Conservation (phyloP, 2,797 vertebrate species). For the Hephaestus fuliginosus region DNA sequence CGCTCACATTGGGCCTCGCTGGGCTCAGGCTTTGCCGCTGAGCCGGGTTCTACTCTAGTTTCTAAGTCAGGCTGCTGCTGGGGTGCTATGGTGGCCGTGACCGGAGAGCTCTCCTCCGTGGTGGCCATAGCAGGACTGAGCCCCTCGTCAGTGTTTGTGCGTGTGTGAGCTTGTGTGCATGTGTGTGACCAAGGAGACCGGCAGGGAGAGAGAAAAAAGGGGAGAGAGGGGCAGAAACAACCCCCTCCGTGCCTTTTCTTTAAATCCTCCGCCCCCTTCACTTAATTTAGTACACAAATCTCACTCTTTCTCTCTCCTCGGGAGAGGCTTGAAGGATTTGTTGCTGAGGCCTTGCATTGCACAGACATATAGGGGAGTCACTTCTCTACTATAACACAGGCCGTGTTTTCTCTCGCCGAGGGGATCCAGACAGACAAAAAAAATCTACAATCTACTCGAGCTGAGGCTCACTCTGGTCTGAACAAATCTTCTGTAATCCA, state of each 20-base stretch:
- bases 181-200: conserved; percentile 86
- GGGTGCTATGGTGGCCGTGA: conserved; percentile 54
- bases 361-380: conserved; percentile 26
- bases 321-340: conserved; percentile 37
- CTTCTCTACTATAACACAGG: conserved; percentile 2
- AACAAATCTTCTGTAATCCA: conserved; percentile 68
- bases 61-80: conserved; percentile 73
- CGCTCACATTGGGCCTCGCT: conserved; percentile 41
- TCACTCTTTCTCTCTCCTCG: conserved; percentile 42
- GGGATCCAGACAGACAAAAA: conserved; percentile 45
- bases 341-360: conserved; percentile 17
- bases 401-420: conserved; percentile 21
- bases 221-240: conserved; percentile 70
- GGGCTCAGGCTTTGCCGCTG: conserved; percentile 61
- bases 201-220: conserved; percentile 62
- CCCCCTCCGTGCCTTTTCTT: conserved; percentile 65
- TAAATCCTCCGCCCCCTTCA: conserved; percentile 70
- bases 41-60: conserved; percentile 66
- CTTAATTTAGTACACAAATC: conserved; percentile 69
- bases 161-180: conserved; percentile 64
- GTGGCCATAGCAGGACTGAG: conserved; percentile 82
- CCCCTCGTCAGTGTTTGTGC: conserved; percentile 76
- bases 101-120: conserved; percentile 67
- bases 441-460: conserved; percentile 36
- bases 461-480: conserved; percentile 45